phyloP scores from a whole-genome alignment of 2,113 vertebrate genomes.

The Aldabrachelys gigantea region DNA sequence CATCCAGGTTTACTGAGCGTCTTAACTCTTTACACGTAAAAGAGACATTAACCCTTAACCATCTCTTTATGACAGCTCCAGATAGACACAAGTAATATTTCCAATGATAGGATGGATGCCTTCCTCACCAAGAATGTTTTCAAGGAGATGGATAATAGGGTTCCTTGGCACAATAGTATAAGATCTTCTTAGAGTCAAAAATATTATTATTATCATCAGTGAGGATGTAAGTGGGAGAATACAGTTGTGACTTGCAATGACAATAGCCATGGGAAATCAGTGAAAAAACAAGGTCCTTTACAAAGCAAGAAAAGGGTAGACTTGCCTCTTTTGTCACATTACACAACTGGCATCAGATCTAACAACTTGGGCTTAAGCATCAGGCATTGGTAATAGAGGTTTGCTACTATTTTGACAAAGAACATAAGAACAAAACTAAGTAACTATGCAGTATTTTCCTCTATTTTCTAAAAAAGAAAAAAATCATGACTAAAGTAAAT shows the following conservation, averaged over 20 bases:
- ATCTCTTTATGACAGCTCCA: too few relatives aligned
- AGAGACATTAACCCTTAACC: too few relatives aligned
- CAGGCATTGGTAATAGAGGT: constrained; percentile 32
- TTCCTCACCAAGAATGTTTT: not conserved
- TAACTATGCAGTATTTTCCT: not conserved
- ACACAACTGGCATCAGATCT: constrained; percentile 44
- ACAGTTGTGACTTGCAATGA: constrained; percentile 39
- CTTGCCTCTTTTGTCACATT: constrained; percentile 63
- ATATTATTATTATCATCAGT: constrained; percentile 69
- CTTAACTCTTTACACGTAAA: too few relatives aligned
- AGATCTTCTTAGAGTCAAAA: constrained; percentile 69
- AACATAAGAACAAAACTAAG: not conserved
- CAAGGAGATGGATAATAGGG: constrained; percentile 39
- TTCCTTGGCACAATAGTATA: constrained; percentile 6
- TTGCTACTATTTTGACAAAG: constrained; percentile 31
- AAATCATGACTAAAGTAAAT: not conserved
- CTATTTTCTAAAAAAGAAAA: not conserved
- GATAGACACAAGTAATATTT: not conserved
- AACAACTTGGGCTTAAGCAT: constrained; percentile 40
- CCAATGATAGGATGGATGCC: constrained; percentile 24
- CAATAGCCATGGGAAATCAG: constrained; percentile 66
- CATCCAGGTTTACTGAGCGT: too few relatives aligned
- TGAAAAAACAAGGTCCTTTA: constrained; percentile 44
- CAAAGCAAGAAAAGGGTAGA: constrained; percentile 45
- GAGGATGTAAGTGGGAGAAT: constrained; percentile 63